These are phyloP conservation scores for Drosophila repleta DNA, from an alignment of 1,140 invertebrate species.

Conservation along the genomic window DNA sequence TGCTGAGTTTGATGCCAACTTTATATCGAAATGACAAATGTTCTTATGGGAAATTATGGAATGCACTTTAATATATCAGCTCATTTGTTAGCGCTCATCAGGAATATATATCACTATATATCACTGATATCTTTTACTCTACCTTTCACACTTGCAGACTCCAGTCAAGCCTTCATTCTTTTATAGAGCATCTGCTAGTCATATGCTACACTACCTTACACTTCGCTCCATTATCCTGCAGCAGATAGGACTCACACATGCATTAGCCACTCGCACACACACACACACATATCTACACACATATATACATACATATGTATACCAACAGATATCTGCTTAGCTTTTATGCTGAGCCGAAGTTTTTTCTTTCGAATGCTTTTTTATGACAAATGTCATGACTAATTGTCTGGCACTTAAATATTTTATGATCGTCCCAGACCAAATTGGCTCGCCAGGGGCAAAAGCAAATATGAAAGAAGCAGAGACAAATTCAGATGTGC, in stretches of 20 bases:
- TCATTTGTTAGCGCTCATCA: too few species aligned
- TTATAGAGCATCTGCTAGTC: background rate
- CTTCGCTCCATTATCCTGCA: background rate
- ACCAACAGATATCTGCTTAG: constrained; percentile 14
- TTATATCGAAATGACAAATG: too few species aligned
- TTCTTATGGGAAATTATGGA: too few species aligned
- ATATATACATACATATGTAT: background rate
- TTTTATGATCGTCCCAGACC: constrained; percentile 29
- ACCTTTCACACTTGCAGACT: too few species aligned
- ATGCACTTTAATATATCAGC: too few species aligned
- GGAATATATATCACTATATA: too few species aligned
- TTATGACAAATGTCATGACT: constrained; percentile 70
- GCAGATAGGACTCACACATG: too few species aligned
- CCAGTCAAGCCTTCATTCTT: too few species aligned
- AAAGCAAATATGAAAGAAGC: background rate
- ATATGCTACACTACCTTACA: background rate
- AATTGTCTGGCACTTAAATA: constrained; percentile 70
- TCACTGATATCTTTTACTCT: too few species aligned
- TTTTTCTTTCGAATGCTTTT: constrained; percentile 31
- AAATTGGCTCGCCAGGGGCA: constrained; percentile 23
- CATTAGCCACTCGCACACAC: too few species aligned
- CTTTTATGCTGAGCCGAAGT: constrained; percentile 26
- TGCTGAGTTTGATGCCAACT: too few species aligned
- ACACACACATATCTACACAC: background rate
- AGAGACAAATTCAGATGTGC: background rate